Evolutionary conservation across 30 jellyfish, hydroid and myxozoan species (phyloP).

Genomic region (Pseudorhiza aurosa): DNA sequence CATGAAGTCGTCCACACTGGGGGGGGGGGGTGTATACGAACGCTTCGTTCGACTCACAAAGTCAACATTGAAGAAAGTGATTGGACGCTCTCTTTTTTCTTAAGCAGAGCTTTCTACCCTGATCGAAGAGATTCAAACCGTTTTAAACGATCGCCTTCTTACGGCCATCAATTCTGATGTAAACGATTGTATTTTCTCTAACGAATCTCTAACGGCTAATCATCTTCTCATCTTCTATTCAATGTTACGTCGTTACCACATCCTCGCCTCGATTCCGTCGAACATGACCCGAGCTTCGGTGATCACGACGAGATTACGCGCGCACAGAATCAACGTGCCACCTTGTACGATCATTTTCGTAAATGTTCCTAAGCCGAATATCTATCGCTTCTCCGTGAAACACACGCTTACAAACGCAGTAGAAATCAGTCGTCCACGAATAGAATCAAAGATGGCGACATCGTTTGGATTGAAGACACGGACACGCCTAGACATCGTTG

Average conservation of each 20-base stretch:
- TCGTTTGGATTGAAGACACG: constrained; percentile 26
- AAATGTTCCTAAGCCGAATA: constrained; percentile 6
- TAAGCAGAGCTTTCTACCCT: neutral
- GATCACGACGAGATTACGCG: constrained; percentile 11
- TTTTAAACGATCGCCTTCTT: constrained; percentile 31
- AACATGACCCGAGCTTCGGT: constrained; percentile 18
- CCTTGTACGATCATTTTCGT: constrained; percentile 4
- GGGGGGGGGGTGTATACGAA: constrained; percentile 39
- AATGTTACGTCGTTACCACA: constrained; percentile 18
- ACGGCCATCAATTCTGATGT: constrained; percentile 2
- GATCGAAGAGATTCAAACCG: constrained; percentile 21
- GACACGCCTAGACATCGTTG: constrained; percentile 40
- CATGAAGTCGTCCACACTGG: constrained; percentile 53
- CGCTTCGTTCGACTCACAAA: constrained; percentile 15
- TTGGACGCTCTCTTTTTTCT: constrained; percentile 27
- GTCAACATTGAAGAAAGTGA: constrained; percentile 3
- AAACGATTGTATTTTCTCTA: no score
- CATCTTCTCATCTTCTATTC: constrained; percentile 20
- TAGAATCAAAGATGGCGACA: constrained; percentile 18
- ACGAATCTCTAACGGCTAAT: constrained; percentile 30
- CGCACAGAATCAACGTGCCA: neutral
- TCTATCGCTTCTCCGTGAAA: constrained; percentile 22
- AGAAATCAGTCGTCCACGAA: neutral
- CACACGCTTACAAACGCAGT: neutral
- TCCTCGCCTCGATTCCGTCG: constrained; percentile 1